Conservation (phyloP, 2,113 vertebrate genomes). For the Benitochromis conjunctus region DNA sequence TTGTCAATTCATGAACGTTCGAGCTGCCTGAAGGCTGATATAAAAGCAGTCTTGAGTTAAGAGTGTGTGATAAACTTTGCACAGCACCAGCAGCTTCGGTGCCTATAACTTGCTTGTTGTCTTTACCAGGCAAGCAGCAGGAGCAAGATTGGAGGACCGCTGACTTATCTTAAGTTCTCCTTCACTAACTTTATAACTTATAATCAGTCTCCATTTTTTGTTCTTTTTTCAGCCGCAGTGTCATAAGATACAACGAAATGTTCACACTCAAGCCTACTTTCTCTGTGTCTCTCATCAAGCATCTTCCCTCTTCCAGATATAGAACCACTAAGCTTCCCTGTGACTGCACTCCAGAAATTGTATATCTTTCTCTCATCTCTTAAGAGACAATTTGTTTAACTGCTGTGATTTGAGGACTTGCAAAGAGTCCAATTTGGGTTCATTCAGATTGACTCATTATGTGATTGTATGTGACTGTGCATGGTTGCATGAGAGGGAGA, state of each 20-base stretch:
- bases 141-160: not conserved
- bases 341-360: not conserved
- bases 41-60: constrained; percentile 33
- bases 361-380: constrained; percentile 3
- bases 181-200: not conserved
- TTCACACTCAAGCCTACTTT: not conserved
- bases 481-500: not conserved
- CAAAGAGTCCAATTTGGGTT: not conserved
- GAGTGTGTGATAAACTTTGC: constrained; percentile 18
- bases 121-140: constrained; percentile 21
- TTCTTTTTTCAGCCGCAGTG: constrained; percentile 49
- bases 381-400: constrained; percentile 22
- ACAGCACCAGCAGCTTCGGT: not conserved
- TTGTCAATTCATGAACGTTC: constrained; percentile 42
- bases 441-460: constrained; percentile 19
- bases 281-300: constrained; percentile 12
- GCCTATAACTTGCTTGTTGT: constrained; percentile 22
- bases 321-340: constrained; percentile 30
- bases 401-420: constrained; percentile 19
- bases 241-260: constrained; percentile 19
- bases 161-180: not conserved
- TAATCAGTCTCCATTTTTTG: not conserved
- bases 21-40: constrained; percentile 46
- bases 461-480: not conserved
- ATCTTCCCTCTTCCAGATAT: constrained; percentile 14